Evolutionary conservation across 2,113 vertebrate species (phyloP).

Genomic region (Dipodomys spectabilis): DNA sequence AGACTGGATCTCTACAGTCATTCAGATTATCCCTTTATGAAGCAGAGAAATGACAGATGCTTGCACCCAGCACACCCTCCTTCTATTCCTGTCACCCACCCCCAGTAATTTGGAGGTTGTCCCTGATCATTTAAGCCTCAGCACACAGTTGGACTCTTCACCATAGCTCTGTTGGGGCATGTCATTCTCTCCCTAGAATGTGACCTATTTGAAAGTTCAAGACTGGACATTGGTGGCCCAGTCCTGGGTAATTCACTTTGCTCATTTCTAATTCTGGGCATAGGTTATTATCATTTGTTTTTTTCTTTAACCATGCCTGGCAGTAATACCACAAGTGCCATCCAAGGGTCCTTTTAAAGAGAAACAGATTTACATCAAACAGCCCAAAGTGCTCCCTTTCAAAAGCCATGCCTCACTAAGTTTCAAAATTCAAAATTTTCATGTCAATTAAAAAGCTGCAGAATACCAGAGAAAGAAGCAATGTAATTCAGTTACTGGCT

Average conservation of each 20-base stretch:
- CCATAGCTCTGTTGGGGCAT: background rate
- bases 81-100: background rate
- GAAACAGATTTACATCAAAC: constrained; percentile 63
- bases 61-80: background rate
- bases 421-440: constrained; percentile 60
- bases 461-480: constrained; percentile 13
- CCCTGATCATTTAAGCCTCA: background rate
- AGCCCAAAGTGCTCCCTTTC: constrained; percentile 59
- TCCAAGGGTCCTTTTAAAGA: constrained; percentile 68
- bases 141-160: background rate
- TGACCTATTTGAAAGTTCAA: constrained; percentile 44
- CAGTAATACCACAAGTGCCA: constrained; percentile 21
- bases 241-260: constrained; percentile 36
- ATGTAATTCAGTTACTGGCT: background rate
- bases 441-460: constrained; percentile 54
- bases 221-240: constrained; percentile 1
- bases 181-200: constrained; percentile 29
- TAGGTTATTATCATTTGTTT: too few relatives aligned
- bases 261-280: constrained; percentile 59
- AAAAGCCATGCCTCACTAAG: constrained; percentile 18
- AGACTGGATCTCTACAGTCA: background rate
- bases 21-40: background rate
- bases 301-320: constrained; percentile 25
- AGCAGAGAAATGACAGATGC: background rate
- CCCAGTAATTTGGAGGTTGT: background rate